Conservation (phyloP, 1,140 invertebrate genomes). For the Aphelinus certus region DNA sequence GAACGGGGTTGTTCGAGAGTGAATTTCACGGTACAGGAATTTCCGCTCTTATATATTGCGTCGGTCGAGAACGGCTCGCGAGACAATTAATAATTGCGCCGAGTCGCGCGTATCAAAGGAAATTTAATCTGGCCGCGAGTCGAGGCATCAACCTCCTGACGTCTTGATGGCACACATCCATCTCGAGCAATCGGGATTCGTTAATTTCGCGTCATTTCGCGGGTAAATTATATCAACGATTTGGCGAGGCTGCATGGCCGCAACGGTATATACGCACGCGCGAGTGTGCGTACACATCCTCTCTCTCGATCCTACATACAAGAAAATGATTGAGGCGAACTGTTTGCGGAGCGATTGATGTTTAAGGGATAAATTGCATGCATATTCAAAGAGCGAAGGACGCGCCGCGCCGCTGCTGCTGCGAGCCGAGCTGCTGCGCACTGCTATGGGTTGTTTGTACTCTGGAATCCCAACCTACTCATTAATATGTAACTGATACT, state of each 20-base stretch:
- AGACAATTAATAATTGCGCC: no score
- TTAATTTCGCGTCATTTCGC: neutral
- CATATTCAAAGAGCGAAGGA: constrained; percentile 23
- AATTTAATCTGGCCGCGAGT: no score
- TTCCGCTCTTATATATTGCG: no score
- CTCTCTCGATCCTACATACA: neutral
- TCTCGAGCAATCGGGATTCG: no score
- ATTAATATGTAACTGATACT: constrained; percentile 33
- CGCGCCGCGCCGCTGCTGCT: neutral
- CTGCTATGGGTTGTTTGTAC: constrained; percentile 20
- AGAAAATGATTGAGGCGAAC: constrained; percentile 19
- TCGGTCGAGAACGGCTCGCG: no score
- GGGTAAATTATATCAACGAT: constrained; percentile 9
- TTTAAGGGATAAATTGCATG: constrained; percentile 14
- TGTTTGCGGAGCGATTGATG: constrained; percentile 13
- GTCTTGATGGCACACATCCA: no score
- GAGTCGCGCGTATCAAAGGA: no score
- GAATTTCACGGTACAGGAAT: no score
- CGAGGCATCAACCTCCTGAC: no score
- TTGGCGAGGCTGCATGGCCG: neutral
- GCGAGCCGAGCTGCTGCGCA: no score
- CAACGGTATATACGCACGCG: neutral
- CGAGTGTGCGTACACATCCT: neutral
- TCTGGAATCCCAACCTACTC: constrained; percentile 31
- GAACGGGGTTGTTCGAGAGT: no score